Percentiles rank a stretch among this genome's conserved stretches.
These are phyloP conservation scores for Volucella inflata DNA, from an alignment of 2,888 invertebrate genomes.

Conservation along the genomic window DNA sequence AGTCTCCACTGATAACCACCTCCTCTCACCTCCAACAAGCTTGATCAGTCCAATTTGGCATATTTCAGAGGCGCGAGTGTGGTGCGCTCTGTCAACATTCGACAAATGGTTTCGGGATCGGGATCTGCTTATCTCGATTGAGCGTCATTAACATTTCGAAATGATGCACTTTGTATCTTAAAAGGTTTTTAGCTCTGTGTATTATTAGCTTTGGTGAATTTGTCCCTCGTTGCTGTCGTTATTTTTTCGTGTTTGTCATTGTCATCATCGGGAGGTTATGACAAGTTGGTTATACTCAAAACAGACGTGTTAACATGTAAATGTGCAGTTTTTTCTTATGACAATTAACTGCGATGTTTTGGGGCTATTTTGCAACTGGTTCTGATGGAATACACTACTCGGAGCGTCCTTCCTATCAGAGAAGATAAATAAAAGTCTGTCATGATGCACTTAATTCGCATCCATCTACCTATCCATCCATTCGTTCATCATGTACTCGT, in stretches of 20 bases:
- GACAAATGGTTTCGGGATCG: slow-evolving; percentile 68
- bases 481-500: slow-evolving; percentile 29
- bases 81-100: slow-evolving; percentile 68
- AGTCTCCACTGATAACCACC: slow-evolving; percentile 57
- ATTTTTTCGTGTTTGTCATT: not conserved
- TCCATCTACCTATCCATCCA: slow-evolving; percentile 46
- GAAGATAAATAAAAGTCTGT: slow-evolving; percentile 60
- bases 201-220: slow-evolving; percentile 68
- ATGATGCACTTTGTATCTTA: slow-evolving; percentile 78
- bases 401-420: not conserved
- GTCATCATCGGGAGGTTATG: slow-evolving; percentile 53
- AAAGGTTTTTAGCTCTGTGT: slow-evolving; percentile 79
- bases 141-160: slow-evolving; percentile 83
- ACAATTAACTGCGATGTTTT: slow-evolving; percentile 33
- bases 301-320: slow-evolving; percentile 48
- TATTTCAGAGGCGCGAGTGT: slow-evolving; percentile 55
- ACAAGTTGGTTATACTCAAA: slow-evolving; percentile 64
- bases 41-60: slow-evolving; percentile 70
- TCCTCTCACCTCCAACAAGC: slow-evolving; percentile 37
- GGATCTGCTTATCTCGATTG: slow-evolving; percentile 81
- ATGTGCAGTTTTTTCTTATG: slow-evolving; percentile 39
- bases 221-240: slow-evolving; percentile 26
- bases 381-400: not conserved
- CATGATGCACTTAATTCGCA: slow-evolving; percentile 70
- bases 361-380: slow-evolving; percentile 37